Evolutionary conservation across 1,140 invertebrate genomes (phyloP).

Genomic region (Drosophila pseudoobscura): DNA sequence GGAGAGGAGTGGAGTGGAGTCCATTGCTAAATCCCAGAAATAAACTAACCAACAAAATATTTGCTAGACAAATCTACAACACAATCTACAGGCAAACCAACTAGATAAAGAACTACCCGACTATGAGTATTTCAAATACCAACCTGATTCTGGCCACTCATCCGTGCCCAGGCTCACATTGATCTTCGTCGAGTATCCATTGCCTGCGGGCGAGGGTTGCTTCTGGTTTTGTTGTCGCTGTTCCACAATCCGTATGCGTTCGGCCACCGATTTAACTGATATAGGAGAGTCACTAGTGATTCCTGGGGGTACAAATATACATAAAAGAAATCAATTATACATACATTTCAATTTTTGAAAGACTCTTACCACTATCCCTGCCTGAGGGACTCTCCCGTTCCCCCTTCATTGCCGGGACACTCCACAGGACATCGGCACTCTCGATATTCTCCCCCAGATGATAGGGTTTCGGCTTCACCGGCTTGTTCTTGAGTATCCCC

Average conservation of each 20-base stretch:
- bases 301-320: background rate
- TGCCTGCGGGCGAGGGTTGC: conserved; percentile 55
- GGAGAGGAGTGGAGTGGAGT: conserved; percentile 74
- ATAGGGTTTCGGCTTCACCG: conserved; percentile 88
- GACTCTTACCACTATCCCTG: conserved; percentile 52
- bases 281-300: conserved; percentile 47
- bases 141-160: conserved; percentile 75
- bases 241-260: conserved; percentile 82
- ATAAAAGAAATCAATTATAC: background rate
- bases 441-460: conserved; percentile 86
- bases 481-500: conserved; percentile 89
- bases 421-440: conserved; percentile 84
- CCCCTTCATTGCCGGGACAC: conserved; percentile 70
- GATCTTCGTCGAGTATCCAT: conserved; percentile 86
- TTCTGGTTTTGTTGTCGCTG: conserved; percentile 59
- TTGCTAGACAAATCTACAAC: conserved; percentile 37
- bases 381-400: conserved; percentile 48
- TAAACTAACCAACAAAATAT: conserved; percentile 43
- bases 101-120: conserved; percentile 11
- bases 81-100: conserved; percentile 57
- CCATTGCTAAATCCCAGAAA: conserved; percentile 45
- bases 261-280: conserved; percentile 83
- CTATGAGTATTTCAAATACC: conserved; percentile 20
- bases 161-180: conserved; percentile 82
- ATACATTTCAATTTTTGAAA: background rate